These are phyloP conservation scores for Tuta absoluta DNA, from an alignment of 2,888 invertebrate genomes.

Conservation along the genomic window DNA sequence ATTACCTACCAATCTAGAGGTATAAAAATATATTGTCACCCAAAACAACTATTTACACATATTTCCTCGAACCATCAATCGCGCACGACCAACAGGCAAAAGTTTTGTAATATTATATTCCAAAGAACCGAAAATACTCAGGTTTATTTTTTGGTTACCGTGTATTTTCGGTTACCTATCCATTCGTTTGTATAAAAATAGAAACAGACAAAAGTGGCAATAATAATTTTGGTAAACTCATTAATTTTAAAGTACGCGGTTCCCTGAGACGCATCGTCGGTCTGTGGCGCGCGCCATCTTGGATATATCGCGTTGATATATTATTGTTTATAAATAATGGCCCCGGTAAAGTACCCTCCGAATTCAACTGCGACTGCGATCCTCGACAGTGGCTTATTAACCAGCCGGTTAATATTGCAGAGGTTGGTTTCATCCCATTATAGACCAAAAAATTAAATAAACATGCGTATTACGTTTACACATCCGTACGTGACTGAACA, in stretches of 20 bases:
- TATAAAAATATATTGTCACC: too few relatives aligned
- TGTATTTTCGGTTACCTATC: too few relatives aligned
- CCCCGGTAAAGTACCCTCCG: slow-evolving; percentile 65
- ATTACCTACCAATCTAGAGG: too few relatives aligned
- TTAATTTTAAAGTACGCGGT: slow-evolving; percentile 40
- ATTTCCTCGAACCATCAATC: too few relatives aligned
- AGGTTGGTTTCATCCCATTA: background rate
- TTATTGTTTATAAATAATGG: slow-evolving; percentile 81
- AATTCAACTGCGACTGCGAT: slow-evolving; percentile 70
- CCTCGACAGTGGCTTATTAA: slow-evolving; percentile 78
- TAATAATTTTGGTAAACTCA: slow-evolving; percentile 29
- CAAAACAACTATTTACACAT: too few relatives aligned
- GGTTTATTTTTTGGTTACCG: too few relatives aligned
- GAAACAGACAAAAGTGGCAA: background rate
- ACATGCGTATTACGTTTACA: background rate
- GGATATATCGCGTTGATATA: slow-evolving; percentile 80
- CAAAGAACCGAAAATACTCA: too few relatives aligned
- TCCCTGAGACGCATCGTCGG: slow-evolving; percentile 55
- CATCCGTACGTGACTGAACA: too few relatives aligned
- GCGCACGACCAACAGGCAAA: too few relatives aligned
- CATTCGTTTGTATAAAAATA: too few relatives aligned
- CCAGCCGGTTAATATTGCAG: slow-evolving; percentile 78
- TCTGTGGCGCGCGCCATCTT: slow-evolving; percentile 74
- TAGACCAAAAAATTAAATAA: background rate
- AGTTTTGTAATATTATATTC: too few relatives aligned